Evolutionary conservation across 2,888 invertebrate species (phyloP).

Genomic region (Bombylius major): DNA sequence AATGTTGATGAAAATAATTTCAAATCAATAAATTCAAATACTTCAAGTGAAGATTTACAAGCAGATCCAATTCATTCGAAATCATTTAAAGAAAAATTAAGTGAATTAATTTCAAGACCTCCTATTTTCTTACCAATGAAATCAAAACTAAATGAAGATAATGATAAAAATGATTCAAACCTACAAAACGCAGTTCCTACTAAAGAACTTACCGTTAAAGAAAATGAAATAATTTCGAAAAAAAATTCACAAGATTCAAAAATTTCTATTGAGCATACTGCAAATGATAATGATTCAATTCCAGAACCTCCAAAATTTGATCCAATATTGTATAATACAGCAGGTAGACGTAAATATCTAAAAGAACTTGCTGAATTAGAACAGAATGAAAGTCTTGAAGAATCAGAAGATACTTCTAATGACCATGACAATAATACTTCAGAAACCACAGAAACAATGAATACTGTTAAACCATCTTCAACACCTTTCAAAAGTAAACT

Average conservation of each 20-base stretch:
- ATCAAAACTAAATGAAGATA: not conserved
- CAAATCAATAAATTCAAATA: not conserved
- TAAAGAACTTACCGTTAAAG: too few species aligned
- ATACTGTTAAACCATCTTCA: not conserved
- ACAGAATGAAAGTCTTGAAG: conserved; percentile 1
- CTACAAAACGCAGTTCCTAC: too few species aligned
- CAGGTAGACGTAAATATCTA: conserved; percentile 17
- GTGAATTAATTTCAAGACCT: conserved; percentile 19
- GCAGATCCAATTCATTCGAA: conserved; percentile 25
- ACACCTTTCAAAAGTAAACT: conserved; percentile 28
- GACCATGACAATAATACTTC: conserved; percentile 14
- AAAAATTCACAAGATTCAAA: too few species aligned
- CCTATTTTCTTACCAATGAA: not conserved
- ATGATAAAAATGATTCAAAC: too few species aligned
- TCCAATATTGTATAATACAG: conserved; percentile 29
- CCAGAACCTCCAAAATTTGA: conserved; percentile 32
- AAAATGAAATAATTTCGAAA: too few species aligned
- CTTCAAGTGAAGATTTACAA: not conserved
- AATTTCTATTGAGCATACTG: too few species aligned
- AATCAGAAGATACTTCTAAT: conserved; percentile 3
- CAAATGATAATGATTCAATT: conserved; percentile 11
- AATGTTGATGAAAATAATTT: too few species aligned
- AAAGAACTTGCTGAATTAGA: conserved; percentile 24
- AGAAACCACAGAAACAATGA: not conserved
- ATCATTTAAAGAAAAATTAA: conserved; percentile 25